These are phyloP conservation scores for Eristalis intricaria DNA, from an alignment of 2,888 invertebrate genomes.

Conservation along the genomic window DNA sequence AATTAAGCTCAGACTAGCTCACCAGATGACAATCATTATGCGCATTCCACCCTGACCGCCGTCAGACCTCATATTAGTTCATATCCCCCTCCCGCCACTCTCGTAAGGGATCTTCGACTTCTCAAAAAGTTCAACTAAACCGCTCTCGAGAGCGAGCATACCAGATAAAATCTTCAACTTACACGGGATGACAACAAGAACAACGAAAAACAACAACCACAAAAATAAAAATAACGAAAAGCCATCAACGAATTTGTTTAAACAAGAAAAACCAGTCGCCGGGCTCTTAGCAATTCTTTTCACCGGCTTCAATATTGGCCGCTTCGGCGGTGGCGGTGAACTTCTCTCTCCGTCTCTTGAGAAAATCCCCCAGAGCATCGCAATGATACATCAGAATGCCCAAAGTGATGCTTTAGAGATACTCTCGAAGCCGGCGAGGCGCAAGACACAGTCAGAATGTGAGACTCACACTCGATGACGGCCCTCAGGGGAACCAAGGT, in stretches of 20 bases:
- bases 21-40: slow-evolving; percentile 19
- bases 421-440: slow-evolving; percentile 43
- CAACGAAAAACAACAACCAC: neutral
- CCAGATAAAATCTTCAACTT: neutral
- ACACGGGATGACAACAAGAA: slow-evolving; percentile 1
- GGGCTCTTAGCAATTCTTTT: slow-evolving; percentile 36
- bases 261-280: slow-evolving; percentile 66
- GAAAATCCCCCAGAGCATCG: slow-evolving; percentile 14
- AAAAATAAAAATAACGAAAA: slow-evolving; percentile 37
- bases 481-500: neutral
- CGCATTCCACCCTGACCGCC: slow-evolving; percentile 20
- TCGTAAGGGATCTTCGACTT: neutral
- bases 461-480: slow-evolving; percentile 33
- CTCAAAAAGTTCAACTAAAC: neutral
- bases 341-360: slow-evolving; percentile 14
- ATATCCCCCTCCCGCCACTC: neutral
- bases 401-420: slow-evolving; percentile 31
- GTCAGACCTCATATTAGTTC: neutral
- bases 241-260: slow-evolving; percentile 52
- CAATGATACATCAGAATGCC: slow-evolving; percentile 32
- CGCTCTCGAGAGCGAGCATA: neutral
- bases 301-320: neutral
- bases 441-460: slow-evolving; percentile 30
- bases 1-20: neutral
- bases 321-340: slow-evolving; percentile 5